Evolutionary conservation across 2,888 invertebrate species (phyloP).

Genomic region (Acanthosepion pharaonis): DNA sequence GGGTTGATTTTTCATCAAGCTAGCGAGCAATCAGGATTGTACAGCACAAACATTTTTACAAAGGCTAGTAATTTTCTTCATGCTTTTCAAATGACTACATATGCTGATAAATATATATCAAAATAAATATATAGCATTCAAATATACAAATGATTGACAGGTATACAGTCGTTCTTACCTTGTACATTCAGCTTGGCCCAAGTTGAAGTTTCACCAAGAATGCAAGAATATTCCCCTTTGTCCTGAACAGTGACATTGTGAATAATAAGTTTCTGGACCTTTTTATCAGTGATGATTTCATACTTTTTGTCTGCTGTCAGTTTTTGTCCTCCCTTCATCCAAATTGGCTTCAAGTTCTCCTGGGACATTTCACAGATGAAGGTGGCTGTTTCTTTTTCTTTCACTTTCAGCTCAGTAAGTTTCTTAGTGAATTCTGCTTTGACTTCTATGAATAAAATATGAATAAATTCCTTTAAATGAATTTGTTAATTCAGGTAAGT

Average conservation of each 20-base stretch:
- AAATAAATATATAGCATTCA: neutral
- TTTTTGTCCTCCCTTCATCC: slow-evolving; percentile 35
- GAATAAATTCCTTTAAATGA: too few species aligned
- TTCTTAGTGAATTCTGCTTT: slow-evolving; percentile 11
- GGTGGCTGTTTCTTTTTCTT: slow-evolving; percentile 25
- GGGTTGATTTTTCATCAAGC: neutral
- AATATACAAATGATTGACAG: neutral
- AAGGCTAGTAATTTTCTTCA: neutral
- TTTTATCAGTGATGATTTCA: slow-evolving; percentile 36
- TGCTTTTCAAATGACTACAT: neutral
- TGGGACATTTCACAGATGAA: slow-evolving; percentile 39
- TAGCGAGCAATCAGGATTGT: neutral
- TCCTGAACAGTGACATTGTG: slow-evolving; percentile 10
- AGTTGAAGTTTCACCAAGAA: slow-evolving; percentile 36
- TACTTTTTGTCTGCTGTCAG: neutral
- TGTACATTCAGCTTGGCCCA: slow-evolving; percentile 36
- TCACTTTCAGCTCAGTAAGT: neutral
- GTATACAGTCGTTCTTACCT: neutral
- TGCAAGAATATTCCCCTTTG: slow-evolving; percentile 37
- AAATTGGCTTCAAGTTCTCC: slow-evolving; percentile 15
- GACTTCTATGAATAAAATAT: neutral
- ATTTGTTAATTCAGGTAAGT: too few species aligned
- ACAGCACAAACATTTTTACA: neutral
- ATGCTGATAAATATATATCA: neutral
- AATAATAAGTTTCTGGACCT: slow-evolving; percentile 39